Evolutionary conservation across 2,888 invertebrate species (phyloP).

Genomic region (Drosophila mettleri): DNA sequence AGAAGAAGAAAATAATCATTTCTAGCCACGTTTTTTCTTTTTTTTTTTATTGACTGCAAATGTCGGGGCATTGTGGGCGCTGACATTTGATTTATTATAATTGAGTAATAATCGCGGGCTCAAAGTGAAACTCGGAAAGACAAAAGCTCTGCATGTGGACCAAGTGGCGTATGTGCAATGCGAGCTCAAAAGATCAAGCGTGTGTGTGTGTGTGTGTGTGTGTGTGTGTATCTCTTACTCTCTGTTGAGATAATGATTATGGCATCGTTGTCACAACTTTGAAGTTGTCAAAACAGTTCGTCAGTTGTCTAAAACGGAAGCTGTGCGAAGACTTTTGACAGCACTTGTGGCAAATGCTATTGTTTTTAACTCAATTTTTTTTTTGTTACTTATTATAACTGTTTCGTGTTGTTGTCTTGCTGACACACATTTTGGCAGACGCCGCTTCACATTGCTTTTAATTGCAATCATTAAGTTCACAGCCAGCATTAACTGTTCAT

Average conservation of each 20-base stretch:
- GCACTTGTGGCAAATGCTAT: constrained; percentile 40
- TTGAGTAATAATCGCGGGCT: constrained; percentile 29
- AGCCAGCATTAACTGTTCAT: not conserved
- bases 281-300: constrained; percentile 47
- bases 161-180: constrained; percentile 47
- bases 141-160: constrained; percentile 7
- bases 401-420: constrained; percentile 6
- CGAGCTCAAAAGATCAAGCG: constrained; percentile 36
- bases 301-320: constrained; percentile 67
- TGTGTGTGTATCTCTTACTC: constrained; percentile 3
- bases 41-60: constrained; percentile 62
- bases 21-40: constrained; percentile 6
- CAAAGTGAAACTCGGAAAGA: constrained; percentile 36
- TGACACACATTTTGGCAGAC: constrained; percentile 66
- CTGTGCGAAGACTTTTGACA: constrained; percentile 66
- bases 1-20: constrained; percentile 8
- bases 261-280: constrained; percentile 60
- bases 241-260: constrained; percentile 46
- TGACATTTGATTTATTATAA: constrained; percentile 66
- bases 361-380: constrained; percentile 45
- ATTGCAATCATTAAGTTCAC: constrained; percentile 59
- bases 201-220: constrained; percentile 3
- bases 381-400: not conserved
- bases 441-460: constrained; percentile 43
- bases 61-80: constrained; percentile 70